Evolutionary conservation across 2,113 vertebrate genomes (phyloP).

Genomic region (Coptodon bakossiorum): DNA sequence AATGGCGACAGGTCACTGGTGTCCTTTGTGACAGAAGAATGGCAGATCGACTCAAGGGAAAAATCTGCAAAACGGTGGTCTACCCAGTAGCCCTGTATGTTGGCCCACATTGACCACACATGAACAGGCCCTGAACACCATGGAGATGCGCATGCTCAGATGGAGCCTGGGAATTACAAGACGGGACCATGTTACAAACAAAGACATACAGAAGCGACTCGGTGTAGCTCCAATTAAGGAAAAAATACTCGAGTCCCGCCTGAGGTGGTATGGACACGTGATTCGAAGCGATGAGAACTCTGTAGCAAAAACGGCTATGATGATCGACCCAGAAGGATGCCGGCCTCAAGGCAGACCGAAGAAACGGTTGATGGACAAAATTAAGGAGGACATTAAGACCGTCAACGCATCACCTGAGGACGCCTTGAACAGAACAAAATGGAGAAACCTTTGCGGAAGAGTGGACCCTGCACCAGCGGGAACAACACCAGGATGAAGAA

Average conservation of each 20-base stretch:
- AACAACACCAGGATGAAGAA: background rate
- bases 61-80: background rate
- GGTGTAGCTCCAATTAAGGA: background rate
- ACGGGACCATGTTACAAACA: background rate
- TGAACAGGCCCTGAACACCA: background rate
- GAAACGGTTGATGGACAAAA: background rate
- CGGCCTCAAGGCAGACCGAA: fast-evolving
- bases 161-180: background rate
- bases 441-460: background rate
- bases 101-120: background rate
- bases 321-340: background rate
- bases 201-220: background rate
- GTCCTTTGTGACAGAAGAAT: background rate
- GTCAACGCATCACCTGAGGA: background rate
- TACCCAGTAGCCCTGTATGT: background rate
- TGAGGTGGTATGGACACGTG: background rate
- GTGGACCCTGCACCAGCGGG: background rate
- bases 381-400: background rate
- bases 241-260: background rate
- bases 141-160: background rate
- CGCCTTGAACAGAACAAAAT: background rate
- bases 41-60: background rate
- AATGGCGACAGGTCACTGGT: too few relatives aligned
- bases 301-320: background rate
- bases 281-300: background rate